Evolutionary conservation across 1,140 invertebrate species (phyloP), one percentile per base, ranked within the genome.

Genomic region (Rhizoglyphus robini): DNA sequence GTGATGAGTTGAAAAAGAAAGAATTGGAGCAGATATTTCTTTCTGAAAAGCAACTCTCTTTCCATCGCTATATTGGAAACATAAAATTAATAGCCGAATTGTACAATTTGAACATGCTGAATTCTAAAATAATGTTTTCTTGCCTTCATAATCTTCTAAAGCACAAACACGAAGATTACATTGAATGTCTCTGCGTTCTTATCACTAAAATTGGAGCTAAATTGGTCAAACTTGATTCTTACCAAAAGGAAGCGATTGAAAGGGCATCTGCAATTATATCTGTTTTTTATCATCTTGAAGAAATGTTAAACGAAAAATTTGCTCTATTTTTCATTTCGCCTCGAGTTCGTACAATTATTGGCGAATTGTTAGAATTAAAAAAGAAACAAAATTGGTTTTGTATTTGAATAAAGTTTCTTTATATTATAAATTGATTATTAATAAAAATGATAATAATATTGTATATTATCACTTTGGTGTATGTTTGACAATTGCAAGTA

Each of bases 291-390:
- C 34, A 59, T 38, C 41, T 48, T 41, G 57, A 3, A 75, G 73
- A 65, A 74, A 76, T 65, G 68, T 73, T 0, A 69, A 67, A 74
- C 48, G 73, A 73, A 65, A 72, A 74, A 65, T 15, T n/a, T 1
- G 29, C 36, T 11, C 18, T n/a, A n/a, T n/a, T 20, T 0, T 80
- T 81, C 71, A 83, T 87, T 2, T 87, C 83, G 63, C 86, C 85
- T 23, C 79, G 89, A 69, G 85, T 92, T 20, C 79, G 88, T n/a
- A 96, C 96, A 74, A 93, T 94, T 88, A 77, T 96, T 23, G 87
- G 93, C 81, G 93, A 97, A 79, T 87, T 95, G 0, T 87, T 95
- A 65, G 92, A 96, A 72, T 78, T 96, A 63, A 81, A 88, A 51
- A 78, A 71, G 70, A 84, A 83, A n/a, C n/a, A n/a, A n/a, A n/a